These are phyloP conservation scores for Clanis bilineata DNA, from an alignment of 2,888 invertebrate species.

Conservation along the genomic window DNA sequence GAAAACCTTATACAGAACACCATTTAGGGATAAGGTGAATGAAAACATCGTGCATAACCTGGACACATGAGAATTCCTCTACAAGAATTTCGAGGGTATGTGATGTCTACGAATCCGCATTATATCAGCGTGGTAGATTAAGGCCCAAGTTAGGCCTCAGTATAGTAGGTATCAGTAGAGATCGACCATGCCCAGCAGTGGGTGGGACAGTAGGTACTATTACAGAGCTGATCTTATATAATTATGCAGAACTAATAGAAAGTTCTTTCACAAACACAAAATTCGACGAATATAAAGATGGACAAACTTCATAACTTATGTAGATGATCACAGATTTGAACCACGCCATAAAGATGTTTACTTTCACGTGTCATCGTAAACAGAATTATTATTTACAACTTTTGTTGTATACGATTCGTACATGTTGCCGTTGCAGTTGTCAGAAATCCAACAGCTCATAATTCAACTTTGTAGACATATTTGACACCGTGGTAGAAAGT, in stretches of 20 bases:
- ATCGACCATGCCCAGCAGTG: no score
- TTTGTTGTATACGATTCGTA: not conserved
- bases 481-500: not conserved
- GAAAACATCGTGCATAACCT: no score
- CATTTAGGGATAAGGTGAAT: no score
- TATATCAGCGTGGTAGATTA: no score
- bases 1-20: no score
- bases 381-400: not conserved
- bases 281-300: not conserved
- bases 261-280: not conserved
- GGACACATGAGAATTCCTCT: no score
- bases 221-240: no score
- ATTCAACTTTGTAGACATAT: not conserved
- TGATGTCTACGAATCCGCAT: no score
- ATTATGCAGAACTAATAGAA: not conserved
- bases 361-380: conserved; percentile 9
- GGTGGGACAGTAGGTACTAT: no score
- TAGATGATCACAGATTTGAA: not conserved
- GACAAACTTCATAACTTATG: not conserved
- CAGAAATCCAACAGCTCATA: not conserved
- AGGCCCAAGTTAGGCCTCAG: no score
- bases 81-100: no score
- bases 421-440: not conserved
- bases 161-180: no score
- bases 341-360: not conserved